Evolutionary conservation across 2,797 vertebrate genomes (phyloP), one percentile per base, ranked within the genome.

Genomic region (Onychomys torridus): DNA sequence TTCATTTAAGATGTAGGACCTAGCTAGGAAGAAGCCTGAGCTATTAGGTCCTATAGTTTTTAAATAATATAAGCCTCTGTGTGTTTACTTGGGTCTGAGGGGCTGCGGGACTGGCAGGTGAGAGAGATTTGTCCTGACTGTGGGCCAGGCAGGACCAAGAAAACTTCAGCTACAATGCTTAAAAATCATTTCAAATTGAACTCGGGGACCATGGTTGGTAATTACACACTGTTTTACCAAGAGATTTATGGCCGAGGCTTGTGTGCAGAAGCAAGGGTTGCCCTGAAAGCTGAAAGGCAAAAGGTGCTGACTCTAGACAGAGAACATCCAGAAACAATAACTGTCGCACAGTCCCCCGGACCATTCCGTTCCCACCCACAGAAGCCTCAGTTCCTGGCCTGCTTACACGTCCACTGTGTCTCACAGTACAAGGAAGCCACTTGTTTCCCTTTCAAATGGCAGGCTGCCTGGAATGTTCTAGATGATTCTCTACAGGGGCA

Each of bases 151-250:
- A 52, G 49, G 49, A 52, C 12, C 12, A 52, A 13, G 11, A 52
- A 52, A 52, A 52, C 49, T 52, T 52, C 49, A 52, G 49, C 12
- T 52, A 52, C 49, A 52, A 52, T 52, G 34, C 46, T 81, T 84
- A 91, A 71, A 93, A 90, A 32, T 55, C 34, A 11, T 89, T 95
- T 95, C 89, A 93, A 61, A 87, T 1, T 61, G 37, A 92, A 78
- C 25, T 69, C 9, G 29, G 55, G 27, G 67, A 73, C 16, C 16
- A 0, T n/a, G 13, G 25, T 81, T 84, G 11, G 57, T 89, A 37
- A 67, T 55, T 77, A 71, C 37, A 21, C 17, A 23, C n/a, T 73
- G 75, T 63, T 94, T 92, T 46, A 49, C 6, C 9, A 14, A 21
- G 67, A 85, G 40, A 88, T 27, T 11, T 17, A 29, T 17, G 71